A percentile compares a stretch with the other conserved stretches of the same genome.
Evolutionary conservation across 2,797 vertebrate genomes (phyloP).

Genomic region (Melanotaenia maccullochi): DNA sequence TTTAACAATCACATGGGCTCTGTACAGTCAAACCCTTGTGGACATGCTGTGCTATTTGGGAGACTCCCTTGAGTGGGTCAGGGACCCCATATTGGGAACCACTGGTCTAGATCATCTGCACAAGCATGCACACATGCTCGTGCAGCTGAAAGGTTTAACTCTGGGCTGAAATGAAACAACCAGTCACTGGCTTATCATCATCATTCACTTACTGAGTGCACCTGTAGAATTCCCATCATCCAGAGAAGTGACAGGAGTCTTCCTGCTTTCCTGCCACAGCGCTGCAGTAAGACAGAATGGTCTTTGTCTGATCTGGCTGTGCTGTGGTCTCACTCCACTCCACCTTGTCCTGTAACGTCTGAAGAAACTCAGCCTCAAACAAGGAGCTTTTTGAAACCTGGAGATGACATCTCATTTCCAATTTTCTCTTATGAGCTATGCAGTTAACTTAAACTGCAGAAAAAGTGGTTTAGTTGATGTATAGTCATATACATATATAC

Average conservation of each 20-base stretch:
- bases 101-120: neutral
- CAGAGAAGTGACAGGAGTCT: conserved; percentile 61
- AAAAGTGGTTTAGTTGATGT: neutral
- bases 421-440: conserved; percentile 10
- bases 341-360: conserved; percentile 59
- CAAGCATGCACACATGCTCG: neutral
- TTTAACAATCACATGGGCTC: too few species aligned
- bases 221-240: conserved; percentile 70
- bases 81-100: too few species aligned
- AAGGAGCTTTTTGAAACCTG: conserved; percentile 32
- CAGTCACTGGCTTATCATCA: conserved; percentile 73
- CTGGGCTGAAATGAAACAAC: conserved; percentile 64
- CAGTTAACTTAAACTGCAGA: conserved; percentile 9
- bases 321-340: conserved; percentile 34
- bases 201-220: conserved; percentile 77
- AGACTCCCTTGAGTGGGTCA: too few species aligned
- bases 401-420: conserved; percentile 33
- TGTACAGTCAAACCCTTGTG: neutral
- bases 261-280: conserved; percentile 56
- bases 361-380: conserved; percentile 37
- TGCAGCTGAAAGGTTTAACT: conserved; percentile 50
- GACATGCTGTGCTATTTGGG: neutral
- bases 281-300: conserved; percentile 60
- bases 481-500: too few species aligned
- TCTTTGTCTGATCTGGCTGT: conserved; percentile 63